Percentiles rank a stretch among this genome's conserved stretches.
phyloP scores from a whole-genome alignment of 92 coral and sea anemone genomes.

The Desmophyllum pertusum region DNA sequence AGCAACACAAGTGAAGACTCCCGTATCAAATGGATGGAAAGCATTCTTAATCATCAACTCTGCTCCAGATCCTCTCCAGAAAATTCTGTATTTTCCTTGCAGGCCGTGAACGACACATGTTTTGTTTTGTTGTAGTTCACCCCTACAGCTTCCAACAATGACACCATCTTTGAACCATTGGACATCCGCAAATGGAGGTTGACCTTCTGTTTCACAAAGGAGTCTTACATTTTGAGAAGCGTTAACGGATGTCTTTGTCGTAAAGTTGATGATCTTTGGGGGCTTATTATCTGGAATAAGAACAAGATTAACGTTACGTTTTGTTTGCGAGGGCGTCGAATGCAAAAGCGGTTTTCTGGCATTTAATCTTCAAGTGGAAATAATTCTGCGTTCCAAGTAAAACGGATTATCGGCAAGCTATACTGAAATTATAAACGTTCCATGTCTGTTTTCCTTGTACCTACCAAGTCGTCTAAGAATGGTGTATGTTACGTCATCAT shows the following conservation, averaged over 20 bases:
- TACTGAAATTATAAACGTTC: neutral
- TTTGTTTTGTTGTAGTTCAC: constrained; percentile 48
- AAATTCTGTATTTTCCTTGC: constrained; percentile 35
- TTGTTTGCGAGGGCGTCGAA: no score
- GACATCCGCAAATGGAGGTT: constrained; percentile 63
- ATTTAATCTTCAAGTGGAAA: no score
- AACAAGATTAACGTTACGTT: no score
- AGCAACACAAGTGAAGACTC: constrained; percentile 68
- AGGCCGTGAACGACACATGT: constrained; percentile 25
- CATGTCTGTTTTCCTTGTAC: neutral
- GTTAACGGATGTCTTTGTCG: constrained; percentile 47
- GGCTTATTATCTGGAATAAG: constrained; percentile 57
- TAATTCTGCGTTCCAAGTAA: no score
- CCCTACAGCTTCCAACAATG: constrained; percentile 65
- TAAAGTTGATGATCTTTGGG: constrained; percentile 58
- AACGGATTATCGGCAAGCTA: no score
- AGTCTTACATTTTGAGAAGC: constrained; percentile 61
- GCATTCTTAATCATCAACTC: constrained; percentile 64
- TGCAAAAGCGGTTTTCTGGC: no score
- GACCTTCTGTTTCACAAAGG: constrained; percentile 63
- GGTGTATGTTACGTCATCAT: constrained; percentile 52
- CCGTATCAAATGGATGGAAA: constrained; percentile 72
- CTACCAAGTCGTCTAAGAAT: constrained; percentile 39
- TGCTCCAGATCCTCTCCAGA: constrained; percentile 52
- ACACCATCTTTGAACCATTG: constrained; percentile 67